Evolutionary conservation across 2,888 invertebrate species (phyloP), one percentile per base, ranked within the genome.

Genomic region (Magallana nippona): DNA sequence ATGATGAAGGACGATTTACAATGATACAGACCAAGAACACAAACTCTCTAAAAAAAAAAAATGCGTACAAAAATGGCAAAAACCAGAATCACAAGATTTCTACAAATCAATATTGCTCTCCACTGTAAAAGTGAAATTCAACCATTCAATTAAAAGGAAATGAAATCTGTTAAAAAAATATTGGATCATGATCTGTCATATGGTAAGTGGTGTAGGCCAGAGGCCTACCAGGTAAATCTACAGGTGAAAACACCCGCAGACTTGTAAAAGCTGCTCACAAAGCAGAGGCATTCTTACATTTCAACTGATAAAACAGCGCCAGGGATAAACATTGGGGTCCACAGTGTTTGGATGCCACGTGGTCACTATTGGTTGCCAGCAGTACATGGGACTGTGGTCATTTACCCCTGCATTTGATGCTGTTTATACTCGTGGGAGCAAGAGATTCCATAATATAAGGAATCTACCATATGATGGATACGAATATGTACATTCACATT

Each of bases 11-110:
- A 84, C 77, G 79, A 84, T 81, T 82, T 81, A 84, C 84, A 84
- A 84, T 84, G 84, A 84, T 81, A 84, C 81, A 81, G 84, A 84
- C 84, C 84, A 81, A 84, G 84, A 84, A 84, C 84, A 84, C 78
- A 81, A 83, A 78, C 22, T 19, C 22, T n/a, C 19, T 55, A 78
- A 78, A 78, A 78, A 78, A 78, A 78, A 78, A 78, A 78, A 78
- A 44, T 19, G 56, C 27, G 55, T 55, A 78, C 78, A 78, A 78
- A 78, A 77, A 77, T 32, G 55, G 55, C 32, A 79, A 79, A 77
- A 80, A 80, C 22, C 58, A 57, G 57, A 80, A 80, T 71, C 71
- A 71, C 71, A 71, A 22, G 71, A 8, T 71, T 71, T 71, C 71
- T 71, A 71, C 71, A 71, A 71, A 71, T 71, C 27, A 71, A 22